A percentile compares a stretch with the other conserved stretches of the same genome.
These are phyloP conservation scores for Stegostoma tigrinum DNA, from an alignment of 2,113 vertebrate genomes.

Conservation along the genomic window DNA sequence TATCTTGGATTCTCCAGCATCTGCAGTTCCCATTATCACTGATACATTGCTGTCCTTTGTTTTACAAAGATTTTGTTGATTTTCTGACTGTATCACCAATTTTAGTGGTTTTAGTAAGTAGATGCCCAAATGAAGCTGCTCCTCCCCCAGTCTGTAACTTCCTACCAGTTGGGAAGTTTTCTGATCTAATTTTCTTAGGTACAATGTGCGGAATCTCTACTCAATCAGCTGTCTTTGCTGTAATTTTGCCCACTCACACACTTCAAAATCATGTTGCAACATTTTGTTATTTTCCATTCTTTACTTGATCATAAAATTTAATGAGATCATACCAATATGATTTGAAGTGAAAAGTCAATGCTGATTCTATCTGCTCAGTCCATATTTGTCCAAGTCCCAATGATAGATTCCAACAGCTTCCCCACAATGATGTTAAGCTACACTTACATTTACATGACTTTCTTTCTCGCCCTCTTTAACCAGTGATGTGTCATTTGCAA, in stretches of 20 bases:
- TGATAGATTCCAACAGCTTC: neutral
- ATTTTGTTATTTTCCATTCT: neutral
- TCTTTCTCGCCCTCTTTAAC: neutral
- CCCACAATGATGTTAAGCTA: neutral
- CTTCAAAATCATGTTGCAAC: neutral
- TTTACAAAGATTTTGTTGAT: neutral
- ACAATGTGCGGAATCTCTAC: neutral
- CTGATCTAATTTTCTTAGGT: neutral
- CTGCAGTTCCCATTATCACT: no score
- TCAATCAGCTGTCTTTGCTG: neutral
- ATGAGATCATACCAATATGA: neutral
- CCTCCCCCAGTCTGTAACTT: neutral
- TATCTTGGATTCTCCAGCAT: no score
- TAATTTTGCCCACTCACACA: neutral
- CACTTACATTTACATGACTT: neutral
- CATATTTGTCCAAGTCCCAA: neutral
- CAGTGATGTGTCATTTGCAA: neutral
- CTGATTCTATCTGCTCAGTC: neutral
- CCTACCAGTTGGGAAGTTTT: neutral
- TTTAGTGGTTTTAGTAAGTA: neutral
- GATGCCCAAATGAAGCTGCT: neutral
- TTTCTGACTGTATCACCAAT: neutral
- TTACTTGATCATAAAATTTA: neutral
- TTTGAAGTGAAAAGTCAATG: neutral
- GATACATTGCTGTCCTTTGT: neutral